Evolutionary conservation across 2,888 invertebrate genomes (phyloP).

Genomic region (Morpho achilles): DNA sequence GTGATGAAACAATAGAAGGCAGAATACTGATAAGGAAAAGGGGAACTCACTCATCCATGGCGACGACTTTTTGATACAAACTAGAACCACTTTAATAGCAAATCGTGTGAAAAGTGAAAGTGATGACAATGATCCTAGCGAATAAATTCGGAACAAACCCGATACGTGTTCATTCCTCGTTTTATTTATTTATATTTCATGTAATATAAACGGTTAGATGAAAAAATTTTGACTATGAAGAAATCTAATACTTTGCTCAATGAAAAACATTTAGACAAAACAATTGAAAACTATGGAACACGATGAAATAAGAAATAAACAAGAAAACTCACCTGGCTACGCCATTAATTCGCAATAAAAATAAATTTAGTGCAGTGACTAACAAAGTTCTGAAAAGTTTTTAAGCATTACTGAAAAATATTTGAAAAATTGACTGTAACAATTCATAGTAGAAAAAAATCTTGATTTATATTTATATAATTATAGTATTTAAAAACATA

Average conservation of each 20-base stretch:
- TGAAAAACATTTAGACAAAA: conserved; percentile 75
- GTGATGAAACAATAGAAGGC: conserved; percentile 50
- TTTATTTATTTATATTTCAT: conserved; percentile 57
- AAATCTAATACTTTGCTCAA: conserved; percentile 69
- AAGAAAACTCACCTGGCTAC: conserved; percentile 79
- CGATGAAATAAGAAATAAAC: conserved; percentile 75
- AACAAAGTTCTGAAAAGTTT: conserved; percentile 16
- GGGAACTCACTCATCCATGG: conserved; percentile 77
- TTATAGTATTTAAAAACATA: no score
- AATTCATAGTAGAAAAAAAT: no score
- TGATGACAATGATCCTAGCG: conserved; percentile 77
- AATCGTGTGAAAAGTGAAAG: conserved; percentile 76
- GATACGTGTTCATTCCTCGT: conserved; percentile 79
- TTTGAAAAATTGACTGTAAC: neutral
- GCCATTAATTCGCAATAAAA: conserved; percentile 79
- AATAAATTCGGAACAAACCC: conserved; percentile 76
- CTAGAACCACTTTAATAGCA: conserved; percentile 62
- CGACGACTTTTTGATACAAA: conserved; percentile 57
- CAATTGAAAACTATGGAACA: conserved; percentile 75
- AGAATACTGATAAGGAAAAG: conserved; percentile 42
- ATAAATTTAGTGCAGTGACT: conserved; percentile 54
- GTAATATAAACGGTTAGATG: conserved; percentile 65
- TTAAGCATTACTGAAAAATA: conserved; percentile 4
- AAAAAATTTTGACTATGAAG: conserved; percentile 73
- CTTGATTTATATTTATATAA: no score